Percentiles rank a stretch among this genome's conserved stretches.
Conservation (phyloP, 2,888 invertebrate genomes). For the Tanytarsus gracilentus region DNA sequence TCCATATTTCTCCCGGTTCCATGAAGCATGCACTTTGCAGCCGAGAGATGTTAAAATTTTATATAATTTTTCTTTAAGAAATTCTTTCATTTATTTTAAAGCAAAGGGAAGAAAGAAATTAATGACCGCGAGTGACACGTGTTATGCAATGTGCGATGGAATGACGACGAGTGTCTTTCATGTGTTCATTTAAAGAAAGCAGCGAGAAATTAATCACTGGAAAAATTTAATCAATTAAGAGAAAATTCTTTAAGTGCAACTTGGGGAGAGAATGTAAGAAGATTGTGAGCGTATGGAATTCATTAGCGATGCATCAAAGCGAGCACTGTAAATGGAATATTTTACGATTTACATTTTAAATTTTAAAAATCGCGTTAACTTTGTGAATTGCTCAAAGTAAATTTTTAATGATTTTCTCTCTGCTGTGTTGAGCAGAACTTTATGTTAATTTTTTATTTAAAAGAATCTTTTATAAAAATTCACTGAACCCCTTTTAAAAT, state of each 20-base stretch:
- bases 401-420: too few species aligned
- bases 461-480: too few species aligned
- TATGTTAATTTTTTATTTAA: too few species aligned
- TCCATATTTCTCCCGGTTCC: neutral
- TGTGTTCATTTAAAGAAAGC: neutral
- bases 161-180: neutral
- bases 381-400: too few species aligned
- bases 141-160: neutral
- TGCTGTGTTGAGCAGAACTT: too few species aligned
- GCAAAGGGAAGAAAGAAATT: neutral
- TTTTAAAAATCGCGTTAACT: too few species aligned
- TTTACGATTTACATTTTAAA: too few species aligned
- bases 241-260: neutral
- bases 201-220: neutral
- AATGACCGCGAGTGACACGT: constrained; percentile 12
- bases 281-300: too few species aligned
- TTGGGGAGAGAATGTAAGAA: too few species aligned
- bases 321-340: too few species aligned
- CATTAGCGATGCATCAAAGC: too few species aligned
- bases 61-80: neutral
- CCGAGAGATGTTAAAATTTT: neutral
- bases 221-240: constrained; percentile 6
- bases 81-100: neutral
- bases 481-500: too few species aligned
- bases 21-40: neutral